These are phyloP conservation scores for Calcarius lapponicus DNA, from an alignment of 2,797 vertebrate species.

Conservation along the genomic window DNA sequence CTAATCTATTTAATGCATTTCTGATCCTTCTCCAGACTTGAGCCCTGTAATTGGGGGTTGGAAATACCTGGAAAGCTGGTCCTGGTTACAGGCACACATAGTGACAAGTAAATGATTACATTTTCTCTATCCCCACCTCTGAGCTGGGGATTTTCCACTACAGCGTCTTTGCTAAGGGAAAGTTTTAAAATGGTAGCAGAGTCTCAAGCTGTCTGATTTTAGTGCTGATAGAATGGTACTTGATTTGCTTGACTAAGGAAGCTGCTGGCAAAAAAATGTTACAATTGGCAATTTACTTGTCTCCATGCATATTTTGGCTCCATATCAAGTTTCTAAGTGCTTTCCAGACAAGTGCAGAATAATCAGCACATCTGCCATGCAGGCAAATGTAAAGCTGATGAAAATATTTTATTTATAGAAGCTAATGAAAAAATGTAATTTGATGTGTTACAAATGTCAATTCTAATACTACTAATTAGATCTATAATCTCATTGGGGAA, in stretches of 20 bases:
- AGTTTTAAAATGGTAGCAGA: conserved; percentile 73
- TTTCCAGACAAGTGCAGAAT: conserved; percentile 31
- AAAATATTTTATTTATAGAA: background rate
- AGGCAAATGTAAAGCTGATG: background rate
- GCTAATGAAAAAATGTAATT: background rate
- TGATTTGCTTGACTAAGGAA: conserved; percentile 66
- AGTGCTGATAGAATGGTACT: conserved; percentile 56
- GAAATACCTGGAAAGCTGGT: background rate
- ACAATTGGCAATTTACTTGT: conserved; percentile 51
- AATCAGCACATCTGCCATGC: background rate
- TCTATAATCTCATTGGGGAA: background rate
- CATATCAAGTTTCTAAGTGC: conserved; percentile 27
- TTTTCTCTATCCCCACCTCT: conserved; percentile 50
- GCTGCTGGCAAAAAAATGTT: conserved; percentile 61
- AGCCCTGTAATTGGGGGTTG: background rate
- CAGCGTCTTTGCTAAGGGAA: conserved; percentile 69
- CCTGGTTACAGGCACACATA: background rate
- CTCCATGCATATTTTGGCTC: conserved; percentile 40
- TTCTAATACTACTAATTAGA: background rate
- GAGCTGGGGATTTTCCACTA: conserved; percentile 81
- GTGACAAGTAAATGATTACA: conserved; percentile 69
- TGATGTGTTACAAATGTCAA: background rate
- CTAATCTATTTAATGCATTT: background rate
- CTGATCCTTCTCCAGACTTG: background rate
- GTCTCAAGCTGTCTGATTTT: conserved; percentile 62